These are phyloP conservation scores for Holothuria scabra DNA, from an alignment of 53 echinoderm and acorn worm species.

Conservation along the genomic window DNA sequence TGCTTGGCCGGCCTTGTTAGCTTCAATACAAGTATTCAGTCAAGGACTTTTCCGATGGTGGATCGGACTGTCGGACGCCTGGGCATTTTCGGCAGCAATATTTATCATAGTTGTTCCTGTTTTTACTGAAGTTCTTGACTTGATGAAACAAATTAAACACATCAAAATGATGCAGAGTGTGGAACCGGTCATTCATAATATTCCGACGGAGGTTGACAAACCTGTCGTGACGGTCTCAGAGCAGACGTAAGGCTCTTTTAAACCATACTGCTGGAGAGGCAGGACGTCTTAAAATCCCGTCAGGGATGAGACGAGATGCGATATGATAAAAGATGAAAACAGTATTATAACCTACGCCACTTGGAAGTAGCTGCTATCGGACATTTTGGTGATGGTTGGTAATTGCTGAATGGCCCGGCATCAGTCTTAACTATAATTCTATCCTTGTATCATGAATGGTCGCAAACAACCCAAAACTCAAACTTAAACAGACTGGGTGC, in stretches of 20 bases:
- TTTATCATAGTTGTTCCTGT: constrained; percentile 91
- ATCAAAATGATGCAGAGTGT: constrained; percentile 5
- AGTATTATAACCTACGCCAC: too few species aligned
- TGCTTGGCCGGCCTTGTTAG: constrained; percentile 79
- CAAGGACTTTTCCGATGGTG: constrained; percentile 69
- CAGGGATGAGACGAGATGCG: too few species aligned
- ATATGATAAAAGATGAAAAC: too few species aligned
- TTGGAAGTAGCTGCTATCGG: too few species aligned
- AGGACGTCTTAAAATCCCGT: too few species aligned
- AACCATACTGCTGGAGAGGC: too few species aligned
- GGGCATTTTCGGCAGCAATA: constrained; percentile 78
- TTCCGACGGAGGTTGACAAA: neutral
- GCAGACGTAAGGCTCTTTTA: neutral
- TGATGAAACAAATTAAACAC: constrained; percentile 63
- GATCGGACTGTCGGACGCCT: constrained; percentile 76
- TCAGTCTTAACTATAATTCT: too few species aligned
- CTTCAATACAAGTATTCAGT: constrained; percentile 59
- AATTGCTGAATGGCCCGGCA: too few species aligned
- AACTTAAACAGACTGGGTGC: too few species aligned
- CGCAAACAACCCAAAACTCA: too few species aligned
- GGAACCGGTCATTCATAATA: neutral
- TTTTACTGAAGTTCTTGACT: constrained; percentile 72
- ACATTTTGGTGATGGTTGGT: too few species aligned
- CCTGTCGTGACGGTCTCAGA: constrained; percentile 31
- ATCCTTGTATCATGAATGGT: too few species aligned